phyloP scores from a whole-genome alignment of 1,140 invertebrate genomes.

The Callitettix versicolor region DNA sequence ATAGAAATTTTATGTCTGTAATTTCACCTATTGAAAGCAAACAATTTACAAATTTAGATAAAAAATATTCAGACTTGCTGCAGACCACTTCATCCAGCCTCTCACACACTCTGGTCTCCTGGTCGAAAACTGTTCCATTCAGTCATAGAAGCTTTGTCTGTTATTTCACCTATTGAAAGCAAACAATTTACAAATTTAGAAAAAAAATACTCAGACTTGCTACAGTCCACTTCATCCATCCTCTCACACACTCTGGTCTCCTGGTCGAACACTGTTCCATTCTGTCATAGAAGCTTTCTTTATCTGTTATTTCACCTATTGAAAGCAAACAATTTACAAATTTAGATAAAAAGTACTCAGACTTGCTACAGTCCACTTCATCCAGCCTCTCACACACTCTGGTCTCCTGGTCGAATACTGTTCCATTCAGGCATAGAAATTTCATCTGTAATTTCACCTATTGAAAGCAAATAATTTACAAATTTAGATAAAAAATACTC shows the following conservation, averaged over 20 bases:
- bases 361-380: constrained; percentile 74
- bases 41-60: too few relatives aligned
- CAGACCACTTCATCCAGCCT: constrained; percentile 76
- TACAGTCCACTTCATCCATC: constrained; percentile 75
- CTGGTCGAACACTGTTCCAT: constrained; percentile 79
- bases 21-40: too few relatives aligned
- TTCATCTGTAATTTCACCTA: constrained; percentile 75
- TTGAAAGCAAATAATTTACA: too few relatives aligned
- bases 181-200: too few relatives aligned
- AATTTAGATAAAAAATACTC: constrained; percentile 74
- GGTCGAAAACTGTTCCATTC: constrained; percentile 77
- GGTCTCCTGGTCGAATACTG: constrained; percentile 78
- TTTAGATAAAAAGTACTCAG: constrained; percentile 75
- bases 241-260: constrained; percentile 74
- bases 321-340: too few relatives aligned
- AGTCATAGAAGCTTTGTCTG: constrained; percentile 78
- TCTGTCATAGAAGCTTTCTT: constrained; percentile 76
- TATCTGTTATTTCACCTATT: constrained; percentile 75
- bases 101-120: constrained; percentile 75
- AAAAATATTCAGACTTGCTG: constrained; percentile 69
- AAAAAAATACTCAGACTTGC: constrained; percentile 70
- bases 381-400: constrained; percentile 73
- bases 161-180: constrained; percentile 65
- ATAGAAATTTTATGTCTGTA: constrained; percentile 77
- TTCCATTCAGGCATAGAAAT: constrained; percentile 75